phyloP scores from a whole-genome alignment of 2,113 vertebrate species.

The Ophiodon elongatus region DNA sequence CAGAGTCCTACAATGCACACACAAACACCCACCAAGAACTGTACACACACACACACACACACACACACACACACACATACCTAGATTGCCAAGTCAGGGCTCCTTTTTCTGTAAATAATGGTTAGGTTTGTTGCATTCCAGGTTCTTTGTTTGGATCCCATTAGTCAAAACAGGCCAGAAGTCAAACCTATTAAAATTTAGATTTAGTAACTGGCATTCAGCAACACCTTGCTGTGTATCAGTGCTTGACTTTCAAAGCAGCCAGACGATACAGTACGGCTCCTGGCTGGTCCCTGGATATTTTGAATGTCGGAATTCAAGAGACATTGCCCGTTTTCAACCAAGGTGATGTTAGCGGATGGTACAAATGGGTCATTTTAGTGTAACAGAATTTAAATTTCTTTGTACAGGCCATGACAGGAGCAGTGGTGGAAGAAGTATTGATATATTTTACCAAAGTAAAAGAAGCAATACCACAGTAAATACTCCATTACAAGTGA shows the following conservation, averaged over 20 bases:
- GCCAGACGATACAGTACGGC: not conserved
- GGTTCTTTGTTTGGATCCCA: slow-evolving; percentile 29
- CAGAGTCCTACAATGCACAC: slow-evolving; percentile 11
- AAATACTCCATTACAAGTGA: not conserved
- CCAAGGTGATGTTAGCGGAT: not conserved
- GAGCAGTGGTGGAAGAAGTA: not conserved
- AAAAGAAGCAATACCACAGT: not conserved
- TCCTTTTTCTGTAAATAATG: slow-evolving; percentile 41
- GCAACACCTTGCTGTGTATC: not conserved
- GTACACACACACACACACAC: not conserved
- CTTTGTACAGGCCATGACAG: not conserved
- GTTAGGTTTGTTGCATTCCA: slow-evolving; percentile 25
- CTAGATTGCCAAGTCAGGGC: slow-evolving; percentile 4
- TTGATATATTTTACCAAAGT: not conserved
- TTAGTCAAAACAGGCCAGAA: slow-evolving; percentile 39
- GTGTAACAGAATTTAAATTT: not conserved
- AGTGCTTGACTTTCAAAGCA: slow-evolving; percentile 23
- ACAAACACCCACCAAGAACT: slow-evolving; percentile 5
- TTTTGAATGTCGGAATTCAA: not conserved
- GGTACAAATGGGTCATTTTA: not conserved
- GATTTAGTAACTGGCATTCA: slow-evolving; percentile 27
- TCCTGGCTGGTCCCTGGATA: not conserved
- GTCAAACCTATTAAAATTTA: slow-evolving; percentile 44
- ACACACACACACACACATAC: not conserved
- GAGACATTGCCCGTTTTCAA: not conserved